Evolutionary conservation across 2,113 vertebrate species (phyloP).

Genomic region (Puffinus mauretanicus): DNA sequence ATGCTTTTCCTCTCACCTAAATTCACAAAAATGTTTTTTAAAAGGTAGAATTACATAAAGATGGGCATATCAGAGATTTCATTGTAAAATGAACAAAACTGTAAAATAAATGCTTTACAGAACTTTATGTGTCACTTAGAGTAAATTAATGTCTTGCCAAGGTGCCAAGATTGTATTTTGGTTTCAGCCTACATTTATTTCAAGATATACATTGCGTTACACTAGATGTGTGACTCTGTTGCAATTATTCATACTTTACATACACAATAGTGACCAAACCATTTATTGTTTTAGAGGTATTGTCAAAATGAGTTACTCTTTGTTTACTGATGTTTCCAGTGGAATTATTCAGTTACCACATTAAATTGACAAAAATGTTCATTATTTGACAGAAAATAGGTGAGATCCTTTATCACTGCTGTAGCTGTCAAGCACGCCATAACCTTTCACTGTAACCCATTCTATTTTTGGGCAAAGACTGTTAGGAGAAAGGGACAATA

Average conservation of each 20-base stretch:
- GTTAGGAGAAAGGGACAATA: not conserved
- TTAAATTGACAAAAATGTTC: not conserved
- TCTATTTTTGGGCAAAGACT: not conserved
- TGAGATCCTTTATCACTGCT: not conserved
- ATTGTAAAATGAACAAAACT: not conserved
- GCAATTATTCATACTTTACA: not conserved
- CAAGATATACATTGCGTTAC: not conserved
- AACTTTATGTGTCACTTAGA: not conserved
- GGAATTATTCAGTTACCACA: not conserved
- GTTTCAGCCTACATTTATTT: not conserved
- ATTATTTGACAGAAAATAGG: conserved; percentile 17
- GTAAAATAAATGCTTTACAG: not conserved
- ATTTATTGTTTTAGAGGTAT: not conserved
- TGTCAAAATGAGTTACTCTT: conserved; percentile 14
- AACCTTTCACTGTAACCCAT: not conserved
- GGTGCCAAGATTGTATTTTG: not conserved
- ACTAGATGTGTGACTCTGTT: not conserved
- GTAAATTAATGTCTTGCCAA: not conserved
- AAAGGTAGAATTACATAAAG: not conserved
- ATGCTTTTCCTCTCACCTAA: not conserved
- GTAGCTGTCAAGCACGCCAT: not conserved
- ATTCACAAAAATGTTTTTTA: not conserved
- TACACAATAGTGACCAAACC: not conserved
- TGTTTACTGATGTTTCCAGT: conserved; percentile 1
- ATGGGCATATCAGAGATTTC: not conserved